These are phyloP conservation scores for Drosophila tani DNA, from an alignment of 1,140 invertebrate genomes.

Conservation along the genomic window DNA sequence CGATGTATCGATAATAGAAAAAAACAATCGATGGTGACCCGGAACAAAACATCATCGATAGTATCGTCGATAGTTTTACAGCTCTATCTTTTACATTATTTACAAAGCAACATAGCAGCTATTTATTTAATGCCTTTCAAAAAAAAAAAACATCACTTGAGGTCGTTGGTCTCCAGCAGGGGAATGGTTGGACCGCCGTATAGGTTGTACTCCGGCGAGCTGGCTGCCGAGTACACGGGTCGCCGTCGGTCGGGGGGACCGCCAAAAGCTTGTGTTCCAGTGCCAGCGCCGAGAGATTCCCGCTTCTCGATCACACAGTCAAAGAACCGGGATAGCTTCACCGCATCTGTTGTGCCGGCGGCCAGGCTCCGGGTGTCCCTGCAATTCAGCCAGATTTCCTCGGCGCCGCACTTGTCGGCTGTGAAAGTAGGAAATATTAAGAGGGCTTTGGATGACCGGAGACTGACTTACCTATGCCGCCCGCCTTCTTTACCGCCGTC, in stretches of 20 bases:
- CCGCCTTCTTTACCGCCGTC: conserved; percentile 88
- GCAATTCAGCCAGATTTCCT: conserved; percentile 96
- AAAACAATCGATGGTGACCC: no score
- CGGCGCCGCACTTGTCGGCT: conserved; percentile 96
- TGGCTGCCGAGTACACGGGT: conserved; percentile 1
- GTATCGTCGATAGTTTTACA: no score
- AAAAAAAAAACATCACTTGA: conserved; percentile 35
- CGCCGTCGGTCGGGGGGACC: conserved; percentile 81
- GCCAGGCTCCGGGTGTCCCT: conserved; percentile 92
- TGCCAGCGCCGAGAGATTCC: conserved; percentile 86
- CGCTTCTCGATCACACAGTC: conserved; percentile 94
- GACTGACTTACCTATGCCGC: conserved; percentile 86
- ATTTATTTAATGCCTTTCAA: conserved; percentile 2
- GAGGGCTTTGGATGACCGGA: background rate
- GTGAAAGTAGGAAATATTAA: background rate
- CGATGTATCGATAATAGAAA: no score
- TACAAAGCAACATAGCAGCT: conserved; percentile 7
- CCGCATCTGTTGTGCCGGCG: conserved; percentile 95
- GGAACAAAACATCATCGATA: no score
- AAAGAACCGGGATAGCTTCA: conserved; percentile 96
- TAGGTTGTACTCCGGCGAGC: conserved; percentile 15
- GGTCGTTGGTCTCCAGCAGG: conserved; percentile 58
- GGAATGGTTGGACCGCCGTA: conserved; percentile 37
- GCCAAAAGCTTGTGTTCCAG: conserved; percentile 63
- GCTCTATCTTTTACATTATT: background rate